Evolutionary conservation across 1,140 invertebrate genomes (phyloP).

Genomic region (Rhopalosiphum padi): DNA sequence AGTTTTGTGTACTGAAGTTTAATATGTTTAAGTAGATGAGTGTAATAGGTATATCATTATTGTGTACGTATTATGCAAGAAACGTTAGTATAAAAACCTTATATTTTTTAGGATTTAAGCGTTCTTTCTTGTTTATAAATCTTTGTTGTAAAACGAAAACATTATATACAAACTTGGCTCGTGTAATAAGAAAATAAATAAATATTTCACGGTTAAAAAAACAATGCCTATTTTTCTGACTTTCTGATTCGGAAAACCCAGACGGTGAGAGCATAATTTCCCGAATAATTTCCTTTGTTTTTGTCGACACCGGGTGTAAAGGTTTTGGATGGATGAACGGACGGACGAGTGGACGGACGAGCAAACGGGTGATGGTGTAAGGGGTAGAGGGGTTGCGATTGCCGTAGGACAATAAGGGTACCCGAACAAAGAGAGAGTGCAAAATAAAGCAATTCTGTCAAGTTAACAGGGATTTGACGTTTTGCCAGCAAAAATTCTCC

Average conservation of each 20-base stretch:
- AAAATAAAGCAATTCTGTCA: constrained; percentile 48
- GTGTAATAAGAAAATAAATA: constrained; percentile 32
- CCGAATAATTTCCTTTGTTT: constrained; percentile 34
- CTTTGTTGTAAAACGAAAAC: constrained; percentile 7
- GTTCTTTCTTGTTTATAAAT: neutral
- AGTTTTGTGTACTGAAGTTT: neutral
- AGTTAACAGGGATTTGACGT: constrained; percentile 50
- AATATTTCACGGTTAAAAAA: constrained; percentile 31
- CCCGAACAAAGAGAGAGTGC: constrained; percentile 38
- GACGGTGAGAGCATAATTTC: constrained; percentile 24
- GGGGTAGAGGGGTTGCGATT: neutral
- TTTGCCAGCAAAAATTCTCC: constrained; percentile 49
- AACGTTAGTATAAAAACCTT: neutral
- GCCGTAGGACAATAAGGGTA: neutral
- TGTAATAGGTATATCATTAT: neutral
- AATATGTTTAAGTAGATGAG: neutral
- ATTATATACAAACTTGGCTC: constrained; percentile 44
- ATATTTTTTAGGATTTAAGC: neutral
- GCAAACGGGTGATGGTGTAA: neutral
- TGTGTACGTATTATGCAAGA: neutral
- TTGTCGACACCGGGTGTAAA: constrained; percentile 21
- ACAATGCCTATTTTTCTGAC: constrained; percentile 41
- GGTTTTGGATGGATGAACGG: neutral
- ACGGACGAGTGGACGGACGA: neutral
- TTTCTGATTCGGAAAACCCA: constrained; percentile 43